Percentiles rank a stretch among this genome's conserved stretches.
Evolutionary conservation across 2,888 invertebrate species (phyloP).

Genomic region (Nomada ruficornis): DNA sequence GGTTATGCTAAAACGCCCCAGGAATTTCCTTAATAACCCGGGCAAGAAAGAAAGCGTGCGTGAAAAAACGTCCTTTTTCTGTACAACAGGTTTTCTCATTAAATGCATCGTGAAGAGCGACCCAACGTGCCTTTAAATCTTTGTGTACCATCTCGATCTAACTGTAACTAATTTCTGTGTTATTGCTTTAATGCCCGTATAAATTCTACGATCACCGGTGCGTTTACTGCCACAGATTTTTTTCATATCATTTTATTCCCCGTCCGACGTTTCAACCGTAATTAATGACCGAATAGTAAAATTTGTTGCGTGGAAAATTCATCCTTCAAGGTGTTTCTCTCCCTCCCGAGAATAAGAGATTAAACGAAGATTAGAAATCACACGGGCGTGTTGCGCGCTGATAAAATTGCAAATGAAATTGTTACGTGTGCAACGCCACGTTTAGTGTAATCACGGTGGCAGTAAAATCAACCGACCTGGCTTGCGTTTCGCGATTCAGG

Average conservation of each 20-base stretch:
- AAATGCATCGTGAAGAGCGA: constrained; percentile 6
- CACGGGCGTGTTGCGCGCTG: constrained; percentile 11
- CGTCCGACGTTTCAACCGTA: not conserved
- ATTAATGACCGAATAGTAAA: not conserved
- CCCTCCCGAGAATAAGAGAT: constrained; percentile 1
- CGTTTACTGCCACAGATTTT: not conserved
- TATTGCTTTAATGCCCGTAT: constrained; percentile 29
- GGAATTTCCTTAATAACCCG: constrained; percentile 40
- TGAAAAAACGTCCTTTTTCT: constrained; percentile 10
- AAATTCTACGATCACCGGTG: not conserved
- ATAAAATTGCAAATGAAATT: constrained; percentile 31
- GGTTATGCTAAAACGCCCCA: constrained; percentile 58
- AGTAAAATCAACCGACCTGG: constrained; percentile 35
- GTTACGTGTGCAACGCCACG: constrained; percentile 18
- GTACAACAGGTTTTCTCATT: constrained; percentile 4
- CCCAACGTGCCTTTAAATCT: not conserved
- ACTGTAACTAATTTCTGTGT: constrained; percentile 35
- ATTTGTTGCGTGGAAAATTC: not conserved
- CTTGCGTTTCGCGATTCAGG: constrained; percentile 33
- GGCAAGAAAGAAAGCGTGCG: constrained; percentile 46
- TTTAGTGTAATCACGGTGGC: constrained; percentile 17
- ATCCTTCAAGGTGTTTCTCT: not conserved
- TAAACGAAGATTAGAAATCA: not conserved
- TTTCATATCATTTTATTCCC: not conserved
- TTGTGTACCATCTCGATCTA: constrained; percentile 1